Conservation (phyloP, 2,888 invertebrate species). For the Lypha dubia region DNA sequence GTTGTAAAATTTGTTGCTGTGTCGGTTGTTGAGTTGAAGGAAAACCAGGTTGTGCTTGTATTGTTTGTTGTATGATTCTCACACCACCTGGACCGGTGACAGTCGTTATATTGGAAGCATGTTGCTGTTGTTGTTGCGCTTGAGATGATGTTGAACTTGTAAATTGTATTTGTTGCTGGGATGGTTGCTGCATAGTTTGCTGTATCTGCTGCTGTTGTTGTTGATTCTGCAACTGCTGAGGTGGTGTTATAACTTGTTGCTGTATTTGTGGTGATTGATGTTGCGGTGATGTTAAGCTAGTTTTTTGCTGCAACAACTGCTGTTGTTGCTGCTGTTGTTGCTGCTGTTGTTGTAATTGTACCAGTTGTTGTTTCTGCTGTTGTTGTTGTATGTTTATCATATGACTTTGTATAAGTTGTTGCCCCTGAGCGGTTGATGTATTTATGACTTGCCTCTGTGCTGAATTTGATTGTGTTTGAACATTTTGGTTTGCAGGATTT, state of each 20-base stretch:
- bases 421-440: constrained; percentile 82
- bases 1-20: constrained; percentile 82
- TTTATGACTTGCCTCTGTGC: constrained; percentile 82
- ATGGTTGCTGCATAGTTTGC: constrained; percentile 61
- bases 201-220: constrained; percentile 72
- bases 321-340: constrained; percentile 71
- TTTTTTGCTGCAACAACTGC: constrained; percentile 63
- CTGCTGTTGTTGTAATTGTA: constrained; percentile 75
- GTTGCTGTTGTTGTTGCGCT: constrained; percentile 76
- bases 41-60: constrained; percentile 87
- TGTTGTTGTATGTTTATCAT: constrained; percentile 80
- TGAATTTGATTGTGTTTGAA: constrained; percentile 72
- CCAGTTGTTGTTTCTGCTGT: constrained; percentile 74
- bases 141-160: constrained; percentile 47
- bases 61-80: constrained; percentile 68
- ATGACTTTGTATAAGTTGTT: constrained; percentile 83
- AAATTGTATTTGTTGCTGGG: constrained; percentile 63
- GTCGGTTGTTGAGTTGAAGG: constrained; percentile 85
- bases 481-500: constrained; percentile 69
- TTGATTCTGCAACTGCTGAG: constrained; percentile 57
- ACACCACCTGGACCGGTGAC: constrained; percentile 65
- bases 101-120: constrained; percentile 76
- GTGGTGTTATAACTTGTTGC: constrained; percentile 49
- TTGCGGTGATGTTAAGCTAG: constrained; percentile 75
- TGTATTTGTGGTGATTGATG: constrained; percentile 72